Evolutionary conservation across 2,113 vertebrate species (phyloP).

Genomic region (Sceloporus undulatus): DNA sequence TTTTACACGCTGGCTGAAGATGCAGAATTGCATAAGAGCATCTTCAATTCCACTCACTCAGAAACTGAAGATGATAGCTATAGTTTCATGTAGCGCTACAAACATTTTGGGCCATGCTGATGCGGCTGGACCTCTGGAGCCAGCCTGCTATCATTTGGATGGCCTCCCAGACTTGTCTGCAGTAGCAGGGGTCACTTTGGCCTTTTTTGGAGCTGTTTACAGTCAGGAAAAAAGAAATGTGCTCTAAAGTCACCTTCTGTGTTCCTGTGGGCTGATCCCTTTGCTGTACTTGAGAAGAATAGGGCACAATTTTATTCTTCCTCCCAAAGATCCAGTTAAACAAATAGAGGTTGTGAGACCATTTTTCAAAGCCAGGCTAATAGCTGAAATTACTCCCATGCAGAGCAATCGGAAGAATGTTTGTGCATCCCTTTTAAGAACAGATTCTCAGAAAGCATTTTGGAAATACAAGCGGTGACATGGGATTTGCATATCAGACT

Average conservation of each 20-base stretch:
- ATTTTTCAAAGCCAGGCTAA: not conserved
- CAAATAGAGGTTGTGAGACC: slow-evolving; percentile 1
- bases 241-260: slow-evolving; percentile 15
- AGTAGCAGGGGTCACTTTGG: slow-evolving; percentile 2
- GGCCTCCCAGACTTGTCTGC: slow-evolving; percentile 24
- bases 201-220: not conserved
- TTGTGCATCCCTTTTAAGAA: not conserved
- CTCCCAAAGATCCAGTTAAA: slow-evolving; percentile 6
- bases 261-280: not conserved
- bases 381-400: not conserved
- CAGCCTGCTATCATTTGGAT: slow-evolving; percentile 22
- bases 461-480: not conserved
- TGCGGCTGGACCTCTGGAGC: slow-evolving; percentile 4
- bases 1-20: not conserved
- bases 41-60: not conserved
- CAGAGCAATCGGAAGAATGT: not conserved
- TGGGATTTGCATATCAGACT: not conserved
- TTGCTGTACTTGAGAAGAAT: not conserved
- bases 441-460: not conserved
- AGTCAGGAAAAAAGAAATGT: not conserved
- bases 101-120: slow-evolving; percentile 4
- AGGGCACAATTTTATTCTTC: not conserved
- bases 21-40: not conserved
- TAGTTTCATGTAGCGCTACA: slow-evolving; percentile 13
- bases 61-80: slow-evolving; percentile 1